phyloP scores from a whole-genome alignment of 2,888 invertebrate species.

The Limnephilus auricula region DNA sequence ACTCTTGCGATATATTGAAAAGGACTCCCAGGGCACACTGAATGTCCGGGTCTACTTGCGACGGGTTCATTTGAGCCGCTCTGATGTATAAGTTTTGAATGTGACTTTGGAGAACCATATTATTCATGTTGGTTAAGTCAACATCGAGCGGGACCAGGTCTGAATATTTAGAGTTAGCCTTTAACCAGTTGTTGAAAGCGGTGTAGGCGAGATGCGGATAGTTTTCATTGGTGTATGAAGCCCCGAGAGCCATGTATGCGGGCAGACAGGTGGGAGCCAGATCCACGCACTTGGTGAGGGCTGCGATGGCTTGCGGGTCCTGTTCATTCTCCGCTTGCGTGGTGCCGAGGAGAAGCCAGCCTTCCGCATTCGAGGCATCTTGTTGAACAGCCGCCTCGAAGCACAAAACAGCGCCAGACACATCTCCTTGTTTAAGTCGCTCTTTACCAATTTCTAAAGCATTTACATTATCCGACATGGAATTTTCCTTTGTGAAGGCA shows the following conservation, averaged over 20 bases:
- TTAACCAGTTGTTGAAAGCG: conserved; percentile 87
- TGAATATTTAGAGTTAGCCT: conserved; percentile 88
- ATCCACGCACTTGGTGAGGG: conserved; percentile 89
- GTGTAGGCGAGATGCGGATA: conserved; percentile 93
- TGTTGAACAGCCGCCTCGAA: conserved; percentile 97
- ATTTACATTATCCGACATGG: conserved; percentile 86
- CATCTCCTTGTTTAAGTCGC: conserved; percentile 90
- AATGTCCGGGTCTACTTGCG: conserved; percentile 90
- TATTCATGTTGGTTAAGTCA: conserved; percentile 72
- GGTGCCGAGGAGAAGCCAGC: conserved; percentile 92
- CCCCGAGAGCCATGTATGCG: conserved; percentile 93
- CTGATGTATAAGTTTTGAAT: conserved; percentile 87
- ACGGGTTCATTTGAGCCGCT: conserved; percentile 87
- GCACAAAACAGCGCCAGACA: conserved; percentile 96
- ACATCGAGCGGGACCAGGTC: conserved; percentile 81
- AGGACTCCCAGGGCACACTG: conserved; percentile 96
- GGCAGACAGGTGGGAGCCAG: conserved; percentile 88
- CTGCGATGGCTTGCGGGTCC: conserved; percentile 95
- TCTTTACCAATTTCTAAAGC: conserved; percentile 92
- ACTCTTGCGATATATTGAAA: conserved; percentile 96
- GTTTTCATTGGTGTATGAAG: conserved; percentile 97
- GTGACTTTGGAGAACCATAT: conserved; percentile 77
- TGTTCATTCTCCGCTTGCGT: conserved; percentile 99
- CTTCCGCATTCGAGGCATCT: conserved; percentile 86
- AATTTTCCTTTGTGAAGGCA: conserved; percentile 90